phyloP scores from a whole-genome alignment of 2,113 vertebrate genomes.

The Stigmatopora nigra region DNA sequence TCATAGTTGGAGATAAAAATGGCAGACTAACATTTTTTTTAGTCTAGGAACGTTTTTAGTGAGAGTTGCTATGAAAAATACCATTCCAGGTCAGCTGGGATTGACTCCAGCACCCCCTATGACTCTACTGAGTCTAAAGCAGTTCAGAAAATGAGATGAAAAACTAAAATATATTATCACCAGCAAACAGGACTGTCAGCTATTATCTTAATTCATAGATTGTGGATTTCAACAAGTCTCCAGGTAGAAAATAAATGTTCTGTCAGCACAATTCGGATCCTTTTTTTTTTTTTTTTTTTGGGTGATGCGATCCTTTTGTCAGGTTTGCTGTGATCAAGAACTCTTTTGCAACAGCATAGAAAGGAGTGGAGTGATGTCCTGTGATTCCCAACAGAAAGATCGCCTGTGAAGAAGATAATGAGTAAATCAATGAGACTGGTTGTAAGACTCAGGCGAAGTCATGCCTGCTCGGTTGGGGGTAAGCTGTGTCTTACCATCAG shows the following conservation, averaged over 20 bases:
- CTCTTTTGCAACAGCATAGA: slow-evolving; percentile 19
- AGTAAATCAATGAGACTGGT: slow-evolving; percentile 86
- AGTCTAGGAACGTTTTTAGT: too few species aligned
- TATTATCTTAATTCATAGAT: neutral
- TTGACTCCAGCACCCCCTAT: too few species aligned
- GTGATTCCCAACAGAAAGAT: slow-evolving; percentile 71
- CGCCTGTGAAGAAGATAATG: slow-evolving; percentile 85
- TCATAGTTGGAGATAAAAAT: neutral
- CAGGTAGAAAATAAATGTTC: slow-evolving; percentile 3
- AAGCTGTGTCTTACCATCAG: slow-evolving; percentile 79
- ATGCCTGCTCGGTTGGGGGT: slow-evolving; percentile 86
- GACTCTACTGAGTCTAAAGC: too few species aligned
- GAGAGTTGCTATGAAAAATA: too few species aligned
- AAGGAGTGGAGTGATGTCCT: slow-evolving; percentile 34
- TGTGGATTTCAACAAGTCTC: neutral
- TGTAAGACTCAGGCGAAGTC: slow-evolving; percentile 88
- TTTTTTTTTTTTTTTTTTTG: too few species aligned
- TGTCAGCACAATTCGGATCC: neutral
- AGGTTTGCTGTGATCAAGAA: slow-evolving; percentile 8
- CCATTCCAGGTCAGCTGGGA: too few species aligned
- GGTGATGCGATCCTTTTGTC: slow-evolving; percentile 6
- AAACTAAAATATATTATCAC: too few species aligned
- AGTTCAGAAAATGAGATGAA: too few species aligned
- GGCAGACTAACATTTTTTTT: neutral
- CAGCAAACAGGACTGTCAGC: too few species aligned